Percentiles rank a stretch among this genome's conserved stretches.
Evolutionary conservation across 2,888 invertebrate genomes (phyloP).

Genomic region (Megamerina dolium): DNA sequence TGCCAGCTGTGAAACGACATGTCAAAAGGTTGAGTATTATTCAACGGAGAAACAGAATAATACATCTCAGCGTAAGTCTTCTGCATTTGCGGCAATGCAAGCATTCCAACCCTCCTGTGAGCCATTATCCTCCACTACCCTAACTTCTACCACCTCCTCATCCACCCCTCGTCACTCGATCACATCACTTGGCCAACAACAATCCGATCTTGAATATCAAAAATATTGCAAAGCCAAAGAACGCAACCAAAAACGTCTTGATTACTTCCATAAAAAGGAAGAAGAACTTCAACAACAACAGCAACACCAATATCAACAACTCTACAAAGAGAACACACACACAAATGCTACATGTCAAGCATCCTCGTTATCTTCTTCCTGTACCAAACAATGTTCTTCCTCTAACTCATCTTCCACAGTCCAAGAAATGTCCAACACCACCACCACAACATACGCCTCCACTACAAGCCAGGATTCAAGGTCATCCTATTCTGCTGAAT

Average conservation of each 20-base stretch:
- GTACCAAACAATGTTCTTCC: conserved; percentile 36
- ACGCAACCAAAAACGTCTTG: conserved; percentile 40
- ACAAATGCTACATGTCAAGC: conserved; percentile 26
- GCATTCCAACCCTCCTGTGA: conserved; percentile 46
- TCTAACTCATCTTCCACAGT: conserved; percentile 44
- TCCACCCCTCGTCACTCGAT: conserved; percentile 30
- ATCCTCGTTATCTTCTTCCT: conserved; percentile 26
- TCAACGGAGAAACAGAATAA: conserved; percentile 25
- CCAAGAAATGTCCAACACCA: conserved; percentile 32
- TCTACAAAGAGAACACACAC: conserved; percentile 20
- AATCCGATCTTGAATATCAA: conserved; percentile 35
- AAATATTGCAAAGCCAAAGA: conserved; percentile 38
- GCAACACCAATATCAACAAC: conserved; percentile 21
- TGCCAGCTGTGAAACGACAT: conserved; percentile 13
- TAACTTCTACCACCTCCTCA: no score
- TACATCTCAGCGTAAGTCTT: conserved; percentile 30
- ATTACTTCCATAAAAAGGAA: conserved; percentile 42
- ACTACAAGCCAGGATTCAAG: conserved; percentile 25
- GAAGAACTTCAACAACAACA: conserved; percentile 35
- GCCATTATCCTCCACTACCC: conserved; percentile 29
- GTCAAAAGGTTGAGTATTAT: conserved; percentile 28
- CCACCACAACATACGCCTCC: conserved; percentile 22
- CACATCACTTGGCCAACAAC: conserved; percentile 24
- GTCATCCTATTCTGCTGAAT: conserved; percentile 21
- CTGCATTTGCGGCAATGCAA: conserved; percentile 47